Evolutionary conservation across 2,888 invertebrate species (phyloP).

Genomic region (Trachelus tabidus): DNA sequence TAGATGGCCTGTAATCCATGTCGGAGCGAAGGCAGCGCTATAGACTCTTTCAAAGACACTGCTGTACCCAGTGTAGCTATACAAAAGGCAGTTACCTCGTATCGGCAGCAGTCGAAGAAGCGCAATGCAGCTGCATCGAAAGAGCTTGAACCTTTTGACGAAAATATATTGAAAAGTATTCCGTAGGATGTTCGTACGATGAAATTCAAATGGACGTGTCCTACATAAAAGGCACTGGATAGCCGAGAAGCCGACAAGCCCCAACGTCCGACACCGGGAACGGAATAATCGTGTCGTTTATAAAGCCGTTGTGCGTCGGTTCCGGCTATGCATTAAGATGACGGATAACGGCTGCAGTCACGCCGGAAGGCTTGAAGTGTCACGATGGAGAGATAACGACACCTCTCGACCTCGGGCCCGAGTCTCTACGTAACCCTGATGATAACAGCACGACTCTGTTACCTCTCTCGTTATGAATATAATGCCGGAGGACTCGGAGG

Average conservation of each 20-base stretch:
- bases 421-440: constrained; percentile 26
- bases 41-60: too few species aligned
- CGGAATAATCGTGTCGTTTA: constrained; percentile 60
- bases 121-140: background rate
- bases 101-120: background rate
- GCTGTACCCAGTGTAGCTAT: too few species aligned
- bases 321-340: constrained; percentile 54
- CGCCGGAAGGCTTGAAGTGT: constrained; percentile 44
- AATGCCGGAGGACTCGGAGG: constrained; percentile 33
- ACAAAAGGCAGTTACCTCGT: too few species aligned
- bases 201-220: constrained; percentile 42
- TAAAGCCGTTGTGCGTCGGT: constrained; percentile 51
- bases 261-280: constrained; percentile 27
- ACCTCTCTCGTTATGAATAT: constrained; percentile 26
- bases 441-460: constrained; percentile 41
- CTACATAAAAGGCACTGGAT: constrained; percentile 27
- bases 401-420: constrained; percentile 21
- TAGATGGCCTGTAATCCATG: too few species aligned
- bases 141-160: background rate
- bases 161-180: constrained; percentile 48
- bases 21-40: too few species aligned
- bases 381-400: constrained; percentile 47
- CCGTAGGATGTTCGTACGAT: constrained; percentile 22
- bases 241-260: constrained; percentile 19
- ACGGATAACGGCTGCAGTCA: constrained; percentile 53